These are phyloP conservation scores for Quadroppia sp. DNA, from an alignment of 2,888 invertebrate species.

Conservation along the genomic window DNA sequence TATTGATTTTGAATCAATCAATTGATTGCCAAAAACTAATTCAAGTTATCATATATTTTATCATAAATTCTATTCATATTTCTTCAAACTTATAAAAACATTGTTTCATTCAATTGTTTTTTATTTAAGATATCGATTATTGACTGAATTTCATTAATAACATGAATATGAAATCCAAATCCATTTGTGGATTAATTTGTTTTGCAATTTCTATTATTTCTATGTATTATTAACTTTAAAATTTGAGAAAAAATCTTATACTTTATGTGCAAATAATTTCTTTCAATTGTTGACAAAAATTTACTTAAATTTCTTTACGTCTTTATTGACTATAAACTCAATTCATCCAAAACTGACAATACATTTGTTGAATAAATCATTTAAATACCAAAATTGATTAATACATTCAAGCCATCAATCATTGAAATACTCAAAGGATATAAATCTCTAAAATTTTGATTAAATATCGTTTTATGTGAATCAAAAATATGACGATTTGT, in stretches of 20 bases:
- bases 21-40: neutral
- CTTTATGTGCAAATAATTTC: neutral
- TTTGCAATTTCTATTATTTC: too few relatives aligned
- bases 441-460: neutral
- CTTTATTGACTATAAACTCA: neutral
- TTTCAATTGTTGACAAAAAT: neutral
- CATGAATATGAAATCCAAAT: neutral
- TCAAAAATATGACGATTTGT: neutral
- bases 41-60: too few relatives aligned
- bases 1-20: conserved; percentile 8
- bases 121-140: neutral
- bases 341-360: neutral
- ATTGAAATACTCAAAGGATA: neutral
- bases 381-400: conserved; percentile 4
- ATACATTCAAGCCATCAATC: conserved; percentile 1
- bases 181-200: neutral
- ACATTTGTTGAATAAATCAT: neutral
- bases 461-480: neutral
- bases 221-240: neutral
- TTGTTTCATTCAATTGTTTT: too few relatives aligned
- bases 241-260: neutral
- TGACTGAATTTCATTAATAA: too few relatives aligned
- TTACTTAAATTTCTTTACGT: neutral
- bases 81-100: too few relatives aligned
- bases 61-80: too few relatives aligned